phyloP scores from a whole-genome alignment of 2,888 invertebrate genomes.

The Augochlorella aurata region DNA sequence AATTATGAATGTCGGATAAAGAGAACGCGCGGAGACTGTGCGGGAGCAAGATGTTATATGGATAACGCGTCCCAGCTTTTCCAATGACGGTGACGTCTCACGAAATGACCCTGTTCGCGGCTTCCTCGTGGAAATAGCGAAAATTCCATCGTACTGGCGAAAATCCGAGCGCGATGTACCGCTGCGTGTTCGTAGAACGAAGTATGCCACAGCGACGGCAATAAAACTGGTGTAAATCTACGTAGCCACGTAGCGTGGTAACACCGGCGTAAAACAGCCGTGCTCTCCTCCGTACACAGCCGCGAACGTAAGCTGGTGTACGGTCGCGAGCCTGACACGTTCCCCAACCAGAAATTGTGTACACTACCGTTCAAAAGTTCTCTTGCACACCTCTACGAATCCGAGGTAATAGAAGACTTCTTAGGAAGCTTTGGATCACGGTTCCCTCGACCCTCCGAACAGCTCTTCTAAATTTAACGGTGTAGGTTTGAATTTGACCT shows the following conservation, averaged over 20 bases:
- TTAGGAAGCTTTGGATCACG: neutral
- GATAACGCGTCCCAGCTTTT: slow-evolving; percentile 13
- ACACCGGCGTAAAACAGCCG: slow-evolving; percentile 44
- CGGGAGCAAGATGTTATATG: neutral
- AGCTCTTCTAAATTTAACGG: no score
- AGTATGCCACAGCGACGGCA: slow-evolving; percentile 62
- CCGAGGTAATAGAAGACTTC: neutral
- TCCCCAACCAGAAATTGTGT: neutral
- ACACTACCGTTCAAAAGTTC: neutral
- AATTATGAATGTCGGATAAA: no score
- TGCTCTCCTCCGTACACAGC: slow-evolving; percentile 11
- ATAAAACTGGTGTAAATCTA: slow-evolving; percentile 70
- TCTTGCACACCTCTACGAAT: neutral
- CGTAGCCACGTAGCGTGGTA: slow-evolving; percentile 42
- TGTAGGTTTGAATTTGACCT: no score
- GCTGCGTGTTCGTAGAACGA: slow-evolving; percentile 61
- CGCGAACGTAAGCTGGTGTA: slow-evolving; percentile 47
- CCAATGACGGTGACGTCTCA: slow-evolving; percentile 34
- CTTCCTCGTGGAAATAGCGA: slow-evolving; percentile 62
- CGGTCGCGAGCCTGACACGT: slow-evolving; percentile 46
- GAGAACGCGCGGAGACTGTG: no score
- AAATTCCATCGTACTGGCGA: slow-evolving; percentile 66
- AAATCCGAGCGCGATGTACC: slow-evolving; percentile 61
- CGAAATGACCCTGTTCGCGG: slow-evolving; percentile 29
- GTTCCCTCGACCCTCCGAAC: neutral